phyloP scores from a whole-genome alignment of 2,797 vertebrate species.

The Myripristis jacobus region DNA sequence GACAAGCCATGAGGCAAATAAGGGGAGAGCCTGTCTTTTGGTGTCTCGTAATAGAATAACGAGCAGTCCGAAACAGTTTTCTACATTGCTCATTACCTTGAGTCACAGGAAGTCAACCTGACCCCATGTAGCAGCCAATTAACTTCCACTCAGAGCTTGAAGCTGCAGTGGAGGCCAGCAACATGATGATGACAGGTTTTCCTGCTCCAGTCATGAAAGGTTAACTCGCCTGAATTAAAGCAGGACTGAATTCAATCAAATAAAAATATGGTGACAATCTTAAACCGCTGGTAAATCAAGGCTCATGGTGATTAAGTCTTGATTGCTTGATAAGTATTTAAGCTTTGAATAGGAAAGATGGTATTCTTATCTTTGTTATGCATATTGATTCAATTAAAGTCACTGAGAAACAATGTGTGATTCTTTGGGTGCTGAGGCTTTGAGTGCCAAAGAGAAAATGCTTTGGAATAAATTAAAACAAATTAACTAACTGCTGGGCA shows the following conservation, averaged over 20 bases:
- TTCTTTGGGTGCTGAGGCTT: not conserved
- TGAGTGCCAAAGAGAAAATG: not conserved
- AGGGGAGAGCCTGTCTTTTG: not conserved
- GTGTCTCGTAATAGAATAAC: constrained; percentile 30
- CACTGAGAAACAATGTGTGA: not conserved
- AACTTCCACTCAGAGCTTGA: constrained; percentile 29
- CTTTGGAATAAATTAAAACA: constrained; percentile 8
- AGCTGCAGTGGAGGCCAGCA: not conserved
- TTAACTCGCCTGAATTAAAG: constrained; percentile 23
- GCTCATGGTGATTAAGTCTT: not conserved
- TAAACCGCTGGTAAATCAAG: constrained; percentile 1
- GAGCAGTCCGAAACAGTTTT: not conserved
- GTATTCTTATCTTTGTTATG: not conserved
- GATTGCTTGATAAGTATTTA: not conserved
- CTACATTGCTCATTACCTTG: constrained; percentile 18
- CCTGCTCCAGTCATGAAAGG: constrained; percentile 13
- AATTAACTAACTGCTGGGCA: not conserved
- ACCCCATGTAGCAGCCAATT: constrained; percentile 27
- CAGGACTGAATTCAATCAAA: constrained; percentile 10
- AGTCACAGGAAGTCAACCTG: constrained; percentile 34
- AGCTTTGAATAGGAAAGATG: not conserved
- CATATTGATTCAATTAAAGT: not conserved
- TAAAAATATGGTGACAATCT: constrained; percentile 15
- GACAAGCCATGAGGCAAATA: not conserved
- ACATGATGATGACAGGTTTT: constrained; percentile 17